Conservation (phyloP, 2,113 vertebrate genomes). For the Megaceryle torquata region DNA sequence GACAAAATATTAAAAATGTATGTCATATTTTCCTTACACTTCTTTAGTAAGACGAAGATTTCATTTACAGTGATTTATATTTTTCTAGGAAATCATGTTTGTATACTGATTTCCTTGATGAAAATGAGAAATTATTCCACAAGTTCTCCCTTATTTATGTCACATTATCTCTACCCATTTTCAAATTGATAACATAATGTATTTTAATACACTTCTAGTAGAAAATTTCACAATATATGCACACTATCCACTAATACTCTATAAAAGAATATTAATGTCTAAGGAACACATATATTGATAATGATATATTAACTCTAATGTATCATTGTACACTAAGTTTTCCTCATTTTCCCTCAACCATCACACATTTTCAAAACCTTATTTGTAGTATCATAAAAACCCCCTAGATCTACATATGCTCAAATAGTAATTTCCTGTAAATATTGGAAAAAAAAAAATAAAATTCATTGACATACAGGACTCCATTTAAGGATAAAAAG, state of each 20-base stretch:
- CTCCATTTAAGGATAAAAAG: not conserved
- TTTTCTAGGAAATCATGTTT: not conserved
- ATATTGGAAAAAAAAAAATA: not conserved
- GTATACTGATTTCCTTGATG: not conserved
- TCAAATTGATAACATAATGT: not conserved
- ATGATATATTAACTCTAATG: not conserved
- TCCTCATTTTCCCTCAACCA: not conserved
- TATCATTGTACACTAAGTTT: not conserved
- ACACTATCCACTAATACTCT: not conserved
- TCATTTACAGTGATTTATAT: not conserved
- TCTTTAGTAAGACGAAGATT: not conserved
- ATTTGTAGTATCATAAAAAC: not conserved
- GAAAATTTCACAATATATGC: not conserved
- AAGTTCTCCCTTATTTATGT: not conserved
- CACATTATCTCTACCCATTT: not conserved
- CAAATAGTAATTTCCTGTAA: not conserved
- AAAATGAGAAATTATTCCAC: not conserved
- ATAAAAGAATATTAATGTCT: not conserved
- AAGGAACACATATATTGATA: not conserved
- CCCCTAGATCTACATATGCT: not conserved
- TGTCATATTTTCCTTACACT: not conserved
- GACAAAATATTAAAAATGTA: not conserved
- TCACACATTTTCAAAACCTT: not conserved
- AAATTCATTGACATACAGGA: not conserved
- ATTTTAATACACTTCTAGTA: not conserved